Conservation (phyloP, 2,797 vertebrate genomes). For the Micrastur ruficollis region DNA sequence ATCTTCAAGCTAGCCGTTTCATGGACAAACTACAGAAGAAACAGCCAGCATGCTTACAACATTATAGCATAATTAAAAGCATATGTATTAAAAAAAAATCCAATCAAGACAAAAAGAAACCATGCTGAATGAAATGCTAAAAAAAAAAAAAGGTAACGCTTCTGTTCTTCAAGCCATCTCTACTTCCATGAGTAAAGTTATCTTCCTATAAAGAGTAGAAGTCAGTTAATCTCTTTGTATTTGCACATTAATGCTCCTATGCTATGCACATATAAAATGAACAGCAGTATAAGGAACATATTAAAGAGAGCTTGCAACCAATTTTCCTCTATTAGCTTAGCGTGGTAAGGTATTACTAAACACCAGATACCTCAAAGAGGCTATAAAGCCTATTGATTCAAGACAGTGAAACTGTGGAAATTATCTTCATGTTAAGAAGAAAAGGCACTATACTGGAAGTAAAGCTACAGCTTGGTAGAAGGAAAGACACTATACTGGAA, state of each 20-base stretch:
- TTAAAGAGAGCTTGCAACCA: background rate
- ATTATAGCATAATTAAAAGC: background rate
- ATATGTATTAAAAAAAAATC: background rate
- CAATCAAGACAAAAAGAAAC: background rate
- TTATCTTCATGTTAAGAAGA: background rate
- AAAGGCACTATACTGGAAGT: background rate
- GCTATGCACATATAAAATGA: background rate
- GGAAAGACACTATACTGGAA: background rate
- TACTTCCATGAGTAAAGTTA: background rate
- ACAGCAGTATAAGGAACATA: background rate
- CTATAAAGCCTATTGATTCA: background rate
- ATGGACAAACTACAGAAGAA: constrained; percentile 8
- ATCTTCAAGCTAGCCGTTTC: constrained; percentile 2
- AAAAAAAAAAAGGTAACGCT: background rate
- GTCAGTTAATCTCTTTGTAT: background rate
- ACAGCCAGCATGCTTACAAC: background rate
- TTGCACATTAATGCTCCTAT: background rate
- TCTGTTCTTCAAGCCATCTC: background rate
- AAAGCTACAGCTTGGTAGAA: background rate
- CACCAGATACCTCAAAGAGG: background rate
- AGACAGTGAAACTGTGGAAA: background rate
- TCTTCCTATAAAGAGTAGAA: background rate
- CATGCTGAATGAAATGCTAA: background rate
- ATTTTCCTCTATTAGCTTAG: background rate
- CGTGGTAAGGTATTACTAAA: background rate